Percentiles rank a stretch among this genome's conserved stretches.
Evolutionary conservation across 2,113 vertebrate species (phyloP).

Genomic region (Progne subis): DNA sequence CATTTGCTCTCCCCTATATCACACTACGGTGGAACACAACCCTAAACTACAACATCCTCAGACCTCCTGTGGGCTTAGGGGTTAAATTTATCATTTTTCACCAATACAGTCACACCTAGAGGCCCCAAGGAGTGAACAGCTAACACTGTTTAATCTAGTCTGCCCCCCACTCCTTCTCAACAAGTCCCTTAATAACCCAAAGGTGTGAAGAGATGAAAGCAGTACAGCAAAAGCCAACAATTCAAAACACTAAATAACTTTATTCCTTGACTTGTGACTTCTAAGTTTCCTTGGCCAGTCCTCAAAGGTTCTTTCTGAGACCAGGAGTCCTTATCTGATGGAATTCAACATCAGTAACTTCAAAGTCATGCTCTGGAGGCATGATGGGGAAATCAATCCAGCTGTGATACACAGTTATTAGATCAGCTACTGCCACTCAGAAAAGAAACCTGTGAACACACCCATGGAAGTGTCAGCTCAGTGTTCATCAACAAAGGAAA

Average conservation of each 20-base stretch:
- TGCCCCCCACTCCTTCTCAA: neutral
- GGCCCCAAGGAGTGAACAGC: neutral
- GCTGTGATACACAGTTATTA: neutral
- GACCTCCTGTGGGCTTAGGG: neutral
- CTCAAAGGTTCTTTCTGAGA: conserved; percentile 51
- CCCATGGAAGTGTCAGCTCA: neutral
- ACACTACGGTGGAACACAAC: neutral
- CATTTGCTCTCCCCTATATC: neutral
- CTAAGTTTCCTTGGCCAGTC: conserved; percentile 24
- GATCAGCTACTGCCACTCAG: neutral
- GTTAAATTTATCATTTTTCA: neutral
- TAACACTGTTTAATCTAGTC: neutral
- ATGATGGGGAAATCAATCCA: conserved; percentile 2
- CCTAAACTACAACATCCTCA: neutral
- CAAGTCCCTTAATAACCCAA: conserved; percentile 8
- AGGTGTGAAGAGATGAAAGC: conserved; percentile 16
- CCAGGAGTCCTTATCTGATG: conserved; percentile 45
- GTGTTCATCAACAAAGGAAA: neutral
- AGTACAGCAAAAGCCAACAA: neutral
- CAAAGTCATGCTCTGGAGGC: conserved; percentile 14
- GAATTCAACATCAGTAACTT: conserved; percentile 47
- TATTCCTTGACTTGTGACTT: neutral
- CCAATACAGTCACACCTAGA: neutral
- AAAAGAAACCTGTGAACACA: neutral
- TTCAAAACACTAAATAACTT: neutral